Evolutionary conservation across 2,888 invertebrate genomes (phyloP).

Genomic region (Cheiracanthium punctorium): DNA sequence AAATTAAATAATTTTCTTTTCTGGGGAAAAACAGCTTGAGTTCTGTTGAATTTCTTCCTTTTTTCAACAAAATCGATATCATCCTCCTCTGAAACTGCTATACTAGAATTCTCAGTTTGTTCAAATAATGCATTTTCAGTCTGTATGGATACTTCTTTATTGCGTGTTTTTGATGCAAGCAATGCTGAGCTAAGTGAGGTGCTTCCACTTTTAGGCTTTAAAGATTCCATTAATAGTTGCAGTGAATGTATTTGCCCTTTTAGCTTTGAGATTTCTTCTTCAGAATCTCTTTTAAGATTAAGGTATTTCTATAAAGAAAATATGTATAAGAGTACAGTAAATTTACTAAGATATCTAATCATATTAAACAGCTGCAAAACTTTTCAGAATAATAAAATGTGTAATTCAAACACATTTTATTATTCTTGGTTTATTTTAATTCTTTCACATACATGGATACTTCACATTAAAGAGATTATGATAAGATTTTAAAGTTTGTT

Average conservation of each 20-base stretch:
- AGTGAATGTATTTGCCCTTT: slow-evolving; percentile 22
- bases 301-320: slow-evolving; percentile 51
- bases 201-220: background rate
- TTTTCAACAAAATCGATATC: background rate
- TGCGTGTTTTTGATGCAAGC: background rate
- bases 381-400: too few species aligned
- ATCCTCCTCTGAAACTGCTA: background rate
- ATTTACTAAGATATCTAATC: too few species aligned
- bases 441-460: too few species aligned
- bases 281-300: slow-evolving; percentile 44
- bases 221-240: slow-evolving; percentile 12
- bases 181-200: background rate
- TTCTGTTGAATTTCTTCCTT: background rate
- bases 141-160: too few species aligned
- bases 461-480: too few species aligned
- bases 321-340: background rate
- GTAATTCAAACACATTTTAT: too few species aligned
- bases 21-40: background rate
- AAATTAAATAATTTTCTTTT: slow-evolving; percentile 61
- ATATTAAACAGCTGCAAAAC: too few species aligned
- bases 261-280: slow-evolving; percentile 35
- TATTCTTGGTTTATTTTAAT: too few species aligned
- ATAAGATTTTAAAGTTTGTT: too few species aligned
- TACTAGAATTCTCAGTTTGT: too few species aligned
- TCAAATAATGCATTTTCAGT: background rate